These are phyloP conservation scores for Bombyx huttoni DNA, from an alignment of 2,888 invertebrate species.

Conservation along the genomic window DNA sequence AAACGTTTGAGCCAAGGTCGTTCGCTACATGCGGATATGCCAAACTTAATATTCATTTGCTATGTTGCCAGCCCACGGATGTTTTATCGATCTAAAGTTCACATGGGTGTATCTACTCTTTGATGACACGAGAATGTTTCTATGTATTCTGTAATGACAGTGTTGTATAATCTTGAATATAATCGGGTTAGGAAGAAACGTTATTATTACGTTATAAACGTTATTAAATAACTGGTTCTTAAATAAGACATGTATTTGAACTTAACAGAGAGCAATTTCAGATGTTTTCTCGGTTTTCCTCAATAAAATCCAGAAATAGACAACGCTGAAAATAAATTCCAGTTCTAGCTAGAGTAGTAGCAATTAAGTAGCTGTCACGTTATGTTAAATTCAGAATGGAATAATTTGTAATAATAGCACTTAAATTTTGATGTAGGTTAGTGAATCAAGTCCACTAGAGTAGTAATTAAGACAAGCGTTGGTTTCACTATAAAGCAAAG, in stretches of 20 bases:
- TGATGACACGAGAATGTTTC: neutral
- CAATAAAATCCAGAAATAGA: neutral
- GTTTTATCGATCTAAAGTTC: constrained; percentile 6
- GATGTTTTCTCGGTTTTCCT: neutral
- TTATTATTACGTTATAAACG: too few species aligned
- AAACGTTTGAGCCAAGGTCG: constrained; percentile 44
- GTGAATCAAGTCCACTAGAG: too few species aligned
- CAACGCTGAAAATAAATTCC: neutral
- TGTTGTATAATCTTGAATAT: neutral
- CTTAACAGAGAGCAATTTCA: neutral
- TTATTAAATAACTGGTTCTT: neutral
- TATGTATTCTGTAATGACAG: neutral
- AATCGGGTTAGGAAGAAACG: neutral
- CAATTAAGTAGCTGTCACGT: too few species aligned
- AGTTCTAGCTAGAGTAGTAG: too few species aligned
- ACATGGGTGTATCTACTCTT: constrained; percentile 1
- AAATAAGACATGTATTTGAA: neutral
- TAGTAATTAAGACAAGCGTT: too few species aligned
- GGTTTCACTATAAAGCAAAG: too few species aligned
- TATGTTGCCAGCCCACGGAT: constrained; percentile 40
- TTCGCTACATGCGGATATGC: constrained; percentile 46
- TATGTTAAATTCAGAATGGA: too few species aligned
- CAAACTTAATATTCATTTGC: constrained; percentile 42
- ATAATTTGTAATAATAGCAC: too few species aligned
- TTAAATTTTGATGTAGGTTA: too few species aligned